Conservation (phyloP, 2,888 invertebrate genomes). For the Scaptomyza caliginosa region DNA sequence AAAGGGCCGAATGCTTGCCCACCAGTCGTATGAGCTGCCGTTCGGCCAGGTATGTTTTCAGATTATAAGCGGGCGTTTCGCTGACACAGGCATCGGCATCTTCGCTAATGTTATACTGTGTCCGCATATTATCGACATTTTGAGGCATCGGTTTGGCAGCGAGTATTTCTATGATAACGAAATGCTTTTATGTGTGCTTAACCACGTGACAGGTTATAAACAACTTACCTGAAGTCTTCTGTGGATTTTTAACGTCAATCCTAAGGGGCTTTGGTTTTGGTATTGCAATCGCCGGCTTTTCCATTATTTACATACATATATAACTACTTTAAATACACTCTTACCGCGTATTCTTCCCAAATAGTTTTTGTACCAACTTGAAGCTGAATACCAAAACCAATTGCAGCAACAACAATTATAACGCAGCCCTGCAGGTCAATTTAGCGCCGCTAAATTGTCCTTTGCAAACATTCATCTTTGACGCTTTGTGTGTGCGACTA, state of each 20-base stretch:
- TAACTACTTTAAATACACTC: not conserved
- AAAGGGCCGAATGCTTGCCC: slow-evolving; percentile 58
- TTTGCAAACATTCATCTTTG: not conserved
- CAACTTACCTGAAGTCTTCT: slow-evolving; percentile 6
- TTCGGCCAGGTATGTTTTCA: slow-evolving; percentile 36
- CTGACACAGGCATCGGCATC: not conserved
- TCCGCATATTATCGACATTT: too few species aligned
- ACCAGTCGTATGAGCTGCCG: slow-evolving; percentile 65
- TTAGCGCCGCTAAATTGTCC: not conserved
- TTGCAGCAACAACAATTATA: not conserved
- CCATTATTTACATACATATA: not conserved
- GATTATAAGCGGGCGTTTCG: not conserved
- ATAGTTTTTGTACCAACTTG: not conserved
- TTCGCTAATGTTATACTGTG: not conserved
- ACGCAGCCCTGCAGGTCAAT: not conserved
- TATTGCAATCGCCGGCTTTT: not conserved
- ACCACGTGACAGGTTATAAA: not conserved
- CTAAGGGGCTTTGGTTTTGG: too few species aligned
- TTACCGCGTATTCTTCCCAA: not conserved
- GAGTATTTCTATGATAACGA: not conserved
- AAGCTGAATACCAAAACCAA: not conserved
- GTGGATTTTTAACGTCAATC: not conserved
- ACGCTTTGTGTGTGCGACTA: not conserved
- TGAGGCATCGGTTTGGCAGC: not conserved
- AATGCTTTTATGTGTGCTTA: not conserved